A percentile compares a stretch with the other conserved stretches of the same genome.
Conservation (phyloP, 1,140 invertebrate species). For the Branchinecta lynchi region DNA sequence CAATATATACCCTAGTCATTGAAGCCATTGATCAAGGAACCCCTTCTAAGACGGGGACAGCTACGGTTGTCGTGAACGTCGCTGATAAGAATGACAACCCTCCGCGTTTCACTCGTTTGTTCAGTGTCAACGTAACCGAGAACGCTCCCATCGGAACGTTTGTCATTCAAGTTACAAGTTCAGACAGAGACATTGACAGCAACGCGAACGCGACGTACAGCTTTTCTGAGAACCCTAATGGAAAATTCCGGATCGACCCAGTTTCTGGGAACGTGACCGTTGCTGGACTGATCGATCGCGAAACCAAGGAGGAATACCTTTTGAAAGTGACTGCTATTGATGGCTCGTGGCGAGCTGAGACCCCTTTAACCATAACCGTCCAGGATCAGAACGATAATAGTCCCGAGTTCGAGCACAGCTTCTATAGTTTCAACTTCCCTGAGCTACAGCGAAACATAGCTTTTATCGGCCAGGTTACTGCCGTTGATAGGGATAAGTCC, state of each 20-base stretch:
- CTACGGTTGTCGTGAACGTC: constrained; percentile 66
- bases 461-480: constrained; percentile 72
- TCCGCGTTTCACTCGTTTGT: constrained; percentile 75
- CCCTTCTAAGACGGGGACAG: constrained; percentile 55
- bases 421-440: constrained; percentile 77
- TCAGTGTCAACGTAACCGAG: constrained; percentile 87
- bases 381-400: constrained; percentile 91
- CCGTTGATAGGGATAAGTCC: constrained; percentile 74
- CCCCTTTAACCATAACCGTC: constrained; percentile 74
- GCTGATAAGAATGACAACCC: constrained; percentile 90
- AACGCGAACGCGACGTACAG: constrained; percentile 79
- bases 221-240: constrained; percentile 71
- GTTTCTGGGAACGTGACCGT: constrained; percentile 81
- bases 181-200: constrained; percentile 65
- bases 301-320: constrained; percentile 77
- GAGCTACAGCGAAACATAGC: constrained; percentile 60
- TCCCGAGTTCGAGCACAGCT: constrained; percentile 71
- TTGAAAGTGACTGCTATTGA: constrained; percentile 71
- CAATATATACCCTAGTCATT: constrained; percentile 63
- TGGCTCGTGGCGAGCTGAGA: constrained; percentile 73
- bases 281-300: constrained; percentile 60
- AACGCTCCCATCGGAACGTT: constrained; percentile 82
- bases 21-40: constrained; percentile 73
- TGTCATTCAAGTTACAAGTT: constrained; percentile 78
- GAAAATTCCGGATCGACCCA: constrained; percentile 74